phyloP scores from a whole-genome alignment of 2,113 vertebrate species.

The Podarcis raffonei region DNA sequence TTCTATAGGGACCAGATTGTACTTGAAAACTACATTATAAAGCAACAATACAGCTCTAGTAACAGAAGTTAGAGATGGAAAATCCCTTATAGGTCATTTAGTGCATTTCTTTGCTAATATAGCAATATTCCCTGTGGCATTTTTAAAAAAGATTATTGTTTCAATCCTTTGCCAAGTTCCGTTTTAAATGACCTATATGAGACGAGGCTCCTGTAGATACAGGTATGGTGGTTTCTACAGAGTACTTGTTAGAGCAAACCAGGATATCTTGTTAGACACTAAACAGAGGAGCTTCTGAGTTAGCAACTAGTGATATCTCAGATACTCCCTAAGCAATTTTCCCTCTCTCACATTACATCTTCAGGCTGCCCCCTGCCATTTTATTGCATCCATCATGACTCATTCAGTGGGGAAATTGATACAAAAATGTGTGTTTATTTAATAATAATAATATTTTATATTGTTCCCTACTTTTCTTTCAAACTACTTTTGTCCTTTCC shows the following conservation, averaged over 20 bases:
- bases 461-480: not conserved
- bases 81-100: slow-evolving; percentile 8
- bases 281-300: not conserved
- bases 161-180: slow-evolving; percentile 11
- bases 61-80: not conserved
- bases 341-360: not conserved
- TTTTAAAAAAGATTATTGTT: slow-evolving; percentile 12
- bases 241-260: not conserved
- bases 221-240: slow-evolving; percentile 4
- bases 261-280: not conserved
- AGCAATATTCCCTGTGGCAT: slow-evolving; percentile 17
- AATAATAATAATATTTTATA: not conserved
- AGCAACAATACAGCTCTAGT: not conserved
- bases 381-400: not conserved
- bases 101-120: slow-evolving; percentile 20
- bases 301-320: not conserved
- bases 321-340: not conserved
- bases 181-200: slow-evolving; percentile 11
- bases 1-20: slow-evolving; percentile 28
- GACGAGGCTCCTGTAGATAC: not conserved
- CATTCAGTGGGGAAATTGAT: not conserved
- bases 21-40: slow-evolving; percentile 30
- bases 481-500: not conserved
- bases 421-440: not conserved
- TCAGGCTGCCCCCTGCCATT: not conserved